Conservation (phyloP, 2,888 invertebrate species). For the Lasioglossum malachurum region DNA sequence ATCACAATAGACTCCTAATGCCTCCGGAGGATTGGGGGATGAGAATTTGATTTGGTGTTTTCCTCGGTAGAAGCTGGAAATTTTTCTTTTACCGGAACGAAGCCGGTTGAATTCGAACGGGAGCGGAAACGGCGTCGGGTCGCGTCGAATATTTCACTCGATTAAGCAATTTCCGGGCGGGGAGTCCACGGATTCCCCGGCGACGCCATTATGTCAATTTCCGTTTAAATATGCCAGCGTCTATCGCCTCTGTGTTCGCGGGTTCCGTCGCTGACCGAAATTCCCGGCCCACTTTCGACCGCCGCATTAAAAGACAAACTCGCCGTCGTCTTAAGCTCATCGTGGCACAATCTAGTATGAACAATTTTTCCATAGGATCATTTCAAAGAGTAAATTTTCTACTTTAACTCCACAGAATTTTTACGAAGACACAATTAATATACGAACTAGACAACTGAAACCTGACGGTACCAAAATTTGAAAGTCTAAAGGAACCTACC, state of each 20-base stretch:
- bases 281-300: constrained; percentile 36
- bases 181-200: not conserved
- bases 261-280: constrained; percentile 45
- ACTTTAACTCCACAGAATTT: not conserved
- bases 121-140: not conserved
- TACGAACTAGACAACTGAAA: not conserved
- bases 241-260: not conserved
- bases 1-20: not conserved
- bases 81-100: not conserved
- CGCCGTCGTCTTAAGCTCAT: not conserved
- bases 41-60: not conserved
- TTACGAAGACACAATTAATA: not conserved
- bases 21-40: not conserved
- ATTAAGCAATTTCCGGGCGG: not conserved
- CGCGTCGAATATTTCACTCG: constrained; percentile 14
- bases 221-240: constrained; percentile 17
- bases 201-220: constrained; percentile 13
- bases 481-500: not conserved
- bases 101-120: not conserved
- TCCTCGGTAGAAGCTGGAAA: not conserved
- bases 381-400: not conserved
- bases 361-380: not conserved
- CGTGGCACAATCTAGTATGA: not conserved
- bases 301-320: constrained; percentile 36
- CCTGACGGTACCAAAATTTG: too few species aligned